Evolutionary conservation across 53 echinoderm and acorn worm genomes (phyloP).

Genomic region (Arbacia lixula): DNA sequence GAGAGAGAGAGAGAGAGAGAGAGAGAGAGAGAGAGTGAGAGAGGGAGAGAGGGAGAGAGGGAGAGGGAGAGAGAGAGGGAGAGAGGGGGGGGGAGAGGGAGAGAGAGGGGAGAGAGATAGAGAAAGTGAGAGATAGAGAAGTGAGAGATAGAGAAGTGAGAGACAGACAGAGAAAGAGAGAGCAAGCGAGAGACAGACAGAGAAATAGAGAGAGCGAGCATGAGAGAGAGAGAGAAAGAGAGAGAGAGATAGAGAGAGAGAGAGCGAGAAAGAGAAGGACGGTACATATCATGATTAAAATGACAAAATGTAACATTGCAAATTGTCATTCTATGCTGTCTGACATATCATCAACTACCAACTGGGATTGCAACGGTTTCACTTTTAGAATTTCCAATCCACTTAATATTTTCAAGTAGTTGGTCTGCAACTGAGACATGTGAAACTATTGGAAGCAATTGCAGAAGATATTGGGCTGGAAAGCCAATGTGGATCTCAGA

Average conservation of each 20-base stretch:
- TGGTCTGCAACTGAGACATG: too few relatives aligned
- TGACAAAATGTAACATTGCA: background rate
- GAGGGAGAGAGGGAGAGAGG: background rate
- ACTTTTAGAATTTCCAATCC: too few relatives aligned
- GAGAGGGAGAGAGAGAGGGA: background rate
- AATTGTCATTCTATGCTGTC: too few relatives aligned
- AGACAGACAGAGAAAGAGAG: background rate
- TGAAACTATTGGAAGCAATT: too few relatives aligned
- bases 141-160: background rate
- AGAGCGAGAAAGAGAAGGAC: background rate
- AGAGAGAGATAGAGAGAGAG: background rate
- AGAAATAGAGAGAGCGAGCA: background rate
- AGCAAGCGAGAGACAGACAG: background rate
- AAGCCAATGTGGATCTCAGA: too few relatives aligned
- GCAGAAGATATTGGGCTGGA: too few relatives aligned
- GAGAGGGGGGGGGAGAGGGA: background rate
- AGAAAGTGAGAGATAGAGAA: background rate
- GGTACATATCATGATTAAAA: background rate
- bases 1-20: background rate
- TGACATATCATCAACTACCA: too few relatives aligned
- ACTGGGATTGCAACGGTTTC: too few relatives aligned
- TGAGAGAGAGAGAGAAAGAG: background rate
- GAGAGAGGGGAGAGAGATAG: background rate
- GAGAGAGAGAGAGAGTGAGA: background rate
- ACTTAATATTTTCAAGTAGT: too few relatives aligned